phyloP scores from a whole-genome alignment of 2,888 invertebrate species.

The Hyles lineata region DNA sequence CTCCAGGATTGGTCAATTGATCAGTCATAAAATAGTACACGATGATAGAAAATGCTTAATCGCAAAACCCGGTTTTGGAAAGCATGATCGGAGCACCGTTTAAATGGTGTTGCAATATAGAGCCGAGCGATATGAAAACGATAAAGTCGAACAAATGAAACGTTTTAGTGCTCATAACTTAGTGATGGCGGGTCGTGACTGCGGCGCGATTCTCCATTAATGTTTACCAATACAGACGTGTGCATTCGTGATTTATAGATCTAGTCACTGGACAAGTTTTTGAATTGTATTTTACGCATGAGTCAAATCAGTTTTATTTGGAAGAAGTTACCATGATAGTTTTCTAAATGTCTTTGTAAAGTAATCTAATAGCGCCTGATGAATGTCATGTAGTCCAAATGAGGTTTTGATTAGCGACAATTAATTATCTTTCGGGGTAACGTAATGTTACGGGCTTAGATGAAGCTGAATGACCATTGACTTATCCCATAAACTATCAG shows the following conservation, averaged over 20 bases:
- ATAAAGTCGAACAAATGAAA: conserved; percentile 5
- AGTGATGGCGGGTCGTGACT: conserved; percentile 10
- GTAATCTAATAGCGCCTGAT: no score
- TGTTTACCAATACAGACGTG: conserved; percentile 18
- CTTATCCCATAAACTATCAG: no score
- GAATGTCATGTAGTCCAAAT: no score
- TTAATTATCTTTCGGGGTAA: no score
- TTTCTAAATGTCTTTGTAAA: no score
- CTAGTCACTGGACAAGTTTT: neutral
- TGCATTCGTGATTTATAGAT: neutral
- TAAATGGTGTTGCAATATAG: conserved; percentile 3
- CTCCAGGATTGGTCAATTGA: no score
- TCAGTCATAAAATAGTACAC: no score
- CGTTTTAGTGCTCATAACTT: conserved; percentile 19
- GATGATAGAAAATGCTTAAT: neutral
- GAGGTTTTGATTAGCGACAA: no score
- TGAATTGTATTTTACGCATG: neutral
- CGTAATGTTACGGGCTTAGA: no score
- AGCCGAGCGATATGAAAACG: neutral
- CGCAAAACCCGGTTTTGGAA: neutral
- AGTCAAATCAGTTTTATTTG: no score
- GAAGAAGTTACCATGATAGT: no score
- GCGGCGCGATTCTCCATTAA: neutral
- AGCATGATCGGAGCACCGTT: neutral
- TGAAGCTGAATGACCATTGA: no score